A percentile compares a stretch with the other conserved stretches of the same genome.
phyloP scores from a whole-genome alignment of 2,888 invertebrate genomes.

The Orthosia gracilis region DNA sequence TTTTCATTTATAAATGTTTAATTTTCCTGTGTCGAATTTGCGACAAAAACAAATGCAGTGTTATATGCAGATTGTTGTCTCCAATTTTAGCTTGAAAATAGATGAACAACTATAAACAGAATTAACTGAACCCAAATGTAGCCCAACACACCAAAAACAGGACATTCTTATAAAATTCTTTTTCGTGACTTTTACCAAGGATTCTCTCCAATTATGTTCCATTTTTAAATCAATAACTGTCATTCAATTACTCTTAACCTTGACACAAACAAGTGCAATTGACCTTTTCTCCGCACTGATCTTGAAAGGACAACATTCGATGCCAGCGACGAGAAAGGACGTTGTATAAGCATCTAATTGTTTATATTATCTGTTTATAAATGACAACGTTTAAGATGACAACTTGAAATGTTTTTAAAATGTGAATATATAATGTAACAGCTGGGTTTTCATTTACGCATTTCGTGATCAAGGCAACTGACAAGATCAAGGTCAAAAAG shows the following conservation, averaged over 20 bases:
- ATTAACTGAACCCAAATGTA: not conserved
- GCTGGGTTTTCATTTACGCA: constrained; percentile 5
- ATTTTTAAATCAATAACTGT: constrained; percentile 16
- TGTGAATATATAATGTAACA: constrained; percentile 1
- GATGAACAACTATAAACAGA: no score
- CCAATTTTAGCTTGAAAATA: not conserved
- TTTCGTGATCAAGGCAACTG: not conserved
- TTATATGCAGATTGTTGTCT: not conserved
- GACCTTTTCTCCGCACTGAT: constrained; percentile 41
- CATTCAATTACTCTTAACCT: constrained; percentile 17
- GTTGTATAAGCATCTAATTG: not conserved
- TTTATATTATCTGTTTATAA: constrained; percentile 16
- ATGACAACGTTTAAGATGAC: not conserved
- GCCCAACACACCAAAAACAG: no score
- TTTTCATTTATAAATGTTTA: not conserved
- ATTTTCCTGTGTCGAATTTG: not conserved
- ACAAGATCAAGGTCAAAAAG: not conserved
- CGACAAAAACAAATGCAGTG: not conserved
- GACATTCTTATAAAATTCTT: not conserved
- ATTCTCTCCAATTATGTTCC: not conserved
- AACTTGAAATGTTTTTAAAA: constrained; percentile 13
- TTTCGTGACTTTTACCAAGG: not conserved
- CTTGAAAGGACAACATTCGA: constrained; percentile 18
- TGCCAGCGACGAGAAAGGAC: constrained; percentile 8
- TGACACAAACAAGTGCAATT: constrained; percentile 42